Conservation (phyloP, 2,113 vertebrate genomes). For the Neolamprologus longior region DNA sequence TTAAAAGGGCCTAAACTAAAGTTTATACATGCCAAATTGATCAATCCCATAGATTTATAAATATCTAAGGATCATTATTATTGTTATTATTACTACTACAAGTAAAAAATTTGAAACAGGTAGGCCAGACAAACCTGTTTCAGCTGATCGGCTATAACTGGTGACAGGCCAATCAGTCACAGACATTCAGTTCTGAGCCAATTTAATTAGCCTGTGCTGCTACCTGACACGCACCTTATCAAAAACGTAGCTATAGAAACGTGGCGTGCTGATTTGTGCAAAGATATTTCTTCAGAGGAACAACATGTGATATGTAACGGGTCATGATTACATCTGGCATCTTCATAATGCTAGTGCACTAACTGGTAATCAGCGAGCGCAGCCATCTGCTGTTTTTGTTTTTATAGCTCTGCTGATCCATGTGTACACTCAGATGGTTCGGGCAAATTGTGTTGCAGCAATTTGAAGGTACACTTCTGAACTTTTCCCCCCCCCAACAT, state of each 20-base stretch:
- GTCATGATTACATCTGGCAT: neutral
- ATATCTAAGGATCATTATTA: neutral
- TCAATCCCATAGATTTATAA: neutral
- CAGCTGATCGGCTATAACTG: neutral
- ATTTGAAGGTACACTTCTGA: neutral
- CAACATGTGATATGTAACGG: neutral
- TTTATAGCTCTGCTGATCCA: neutral
- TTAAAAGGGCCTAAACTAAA: neutral
- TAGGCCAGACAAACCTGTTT: neutral
- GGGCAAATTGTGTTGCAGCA: neutral
- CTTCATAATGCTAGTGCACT: neutral
- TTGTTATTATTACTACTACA: neutral
- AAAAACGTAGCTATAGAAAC: neutral
- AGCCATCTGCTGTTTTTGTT: neutral
- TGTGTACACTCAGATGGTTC: neutral
- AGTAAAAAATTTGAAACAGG: neutral
- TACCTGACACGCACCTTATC: neutral
- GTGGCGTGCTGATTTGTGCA: neutral
- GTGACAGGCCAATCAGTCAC: neutral
- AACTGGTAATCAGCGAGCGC: neutral
- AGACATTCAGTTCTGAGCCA: neutral
- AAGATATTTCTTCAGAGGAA: neutral
- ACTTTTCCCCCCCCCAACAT: rapidly evolving
- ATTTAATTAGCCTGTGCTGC: neutral
- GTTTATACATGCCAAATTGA: neutral